Percentiles rank a stretch among this genome's conserved stretches.
Conservation (phyloP, 2,888 invertebrate species). For the Luperina nickerlii region DNA sequence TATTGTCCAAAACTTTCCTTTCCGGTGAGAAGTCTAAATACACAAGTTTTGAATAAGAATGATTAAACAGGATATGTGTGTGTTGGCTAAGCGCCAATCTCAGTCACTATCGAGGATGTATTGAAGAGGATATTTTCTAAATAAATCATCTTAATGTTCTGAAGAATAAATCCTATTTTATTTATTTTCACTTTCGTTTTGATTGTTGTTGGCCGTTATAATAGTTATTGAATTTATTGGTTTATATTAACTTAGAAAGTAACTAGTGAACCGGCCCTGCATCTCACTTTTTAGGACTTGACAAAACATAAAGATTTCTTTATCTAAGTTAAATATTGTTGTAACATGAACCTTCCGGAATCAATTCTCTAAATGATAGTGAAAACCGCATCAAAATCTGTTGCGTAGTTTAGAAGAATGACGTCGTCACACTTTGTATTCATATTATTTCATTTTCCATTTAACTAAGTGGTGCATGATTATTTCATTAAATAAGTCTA, state of each 20-base stretch:
- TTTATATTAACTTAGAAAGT: conserved; percentile 13
- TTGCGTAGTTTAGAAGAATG: not conserved
- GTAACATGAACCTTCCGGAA: not conserved
- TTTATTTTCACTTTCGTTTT: conserved; percentile 47
- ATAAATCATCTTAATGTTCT: conserved; percentile 65
- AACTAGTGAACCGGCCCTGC: not conserved
- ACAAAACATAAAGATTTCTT: not conserved
- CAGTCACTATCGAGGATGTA: conserved; percentile 50
- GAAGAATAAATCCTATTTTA: conserved; percentile 52
- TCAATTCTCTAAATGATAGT: not conserved
- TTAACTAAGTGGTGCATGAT: not conserved
- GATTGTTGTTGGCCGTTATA: conserved; percentile 37
- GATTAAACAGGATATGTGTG: conserved; percentile 62
- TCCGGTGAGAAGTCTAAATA: conserved; percentile 58
- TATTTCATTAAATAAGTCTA: not conserved
- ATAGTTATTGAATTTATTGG: conserved; percentile 9
- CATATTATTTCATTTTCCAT: not conserved
- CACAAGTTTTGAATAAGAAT: conserved; percentile 64
- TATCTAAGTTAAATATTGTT: not conserved
- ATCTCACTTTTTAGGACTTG: not conserved
- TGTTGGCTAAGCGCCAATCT: conserved; percentile 61
- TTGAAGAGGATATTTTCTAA: conserved; percentile 54
- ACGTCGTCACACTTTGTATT: not conserved
- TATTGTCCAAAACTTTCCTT: conserved; percentile 62
- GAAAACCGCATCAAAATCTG: not conserved